A percentile compares a stretch with the other conserved stretches of the same genome.
Conservation (phyloP, 2,113 vertebrate genomes). For the Barbus barbus region DNA sequence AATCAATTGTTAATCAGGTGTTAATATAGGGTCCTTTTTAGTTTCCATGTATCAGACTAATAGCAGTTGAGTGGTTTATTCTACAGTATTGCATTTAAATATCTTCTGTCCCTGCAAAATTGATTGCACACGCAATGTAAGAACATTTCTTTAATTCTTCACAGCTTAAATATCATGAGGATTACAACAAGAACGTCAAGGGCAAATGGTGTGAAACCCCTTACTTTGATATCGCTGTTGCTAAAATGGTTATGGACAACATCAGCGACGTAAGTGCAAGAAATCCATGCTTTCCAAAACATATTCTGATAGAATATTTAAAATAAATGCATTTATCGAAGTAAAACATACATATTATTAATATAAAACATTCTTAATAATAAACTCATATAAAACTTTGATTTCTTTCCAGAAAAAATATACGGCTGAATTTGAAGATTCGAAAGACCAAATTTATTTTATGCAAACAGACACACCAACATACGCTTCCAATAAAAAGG, state of each 20-base stretch:
- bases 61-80: too few species aligned
- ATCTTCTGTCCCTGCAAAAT: neutral
- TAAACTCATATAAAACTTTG: neutral
- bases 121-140: neutral
- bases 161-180: constrained; percentile 89
- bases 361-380: neutral
- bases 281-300: neutral
- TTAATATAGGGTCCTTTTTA: neutral
- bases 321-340: neutral
- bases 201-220: constrained; percentile 97
- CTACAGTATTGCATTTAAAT: neutral
- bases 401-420: constrained; percentile 84
- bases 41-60: neutral
- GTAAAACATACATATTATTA: neutral
- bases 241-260: constrained; percentile 90
- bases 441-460: constrained; percentile 96
- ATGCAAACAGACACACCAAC: constrained; percentile 97
- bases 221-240: constrained; percentile 89
- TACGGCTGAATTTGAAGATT: constrained; percentile 83
- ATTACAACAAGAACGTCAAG: constrained; percentile 91
- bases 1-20: too few species aligned
- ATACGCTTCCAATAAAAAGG: constrained; percentile 85
- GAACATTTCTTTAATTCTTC: constrained; percentile 31
- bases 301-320: neutral
- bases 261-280: constrained; percentile 83